Evolutionary conservation across 2,113 vertebrate species (phyloP).

Genomic region (Rhinogobius similis): DNA sequence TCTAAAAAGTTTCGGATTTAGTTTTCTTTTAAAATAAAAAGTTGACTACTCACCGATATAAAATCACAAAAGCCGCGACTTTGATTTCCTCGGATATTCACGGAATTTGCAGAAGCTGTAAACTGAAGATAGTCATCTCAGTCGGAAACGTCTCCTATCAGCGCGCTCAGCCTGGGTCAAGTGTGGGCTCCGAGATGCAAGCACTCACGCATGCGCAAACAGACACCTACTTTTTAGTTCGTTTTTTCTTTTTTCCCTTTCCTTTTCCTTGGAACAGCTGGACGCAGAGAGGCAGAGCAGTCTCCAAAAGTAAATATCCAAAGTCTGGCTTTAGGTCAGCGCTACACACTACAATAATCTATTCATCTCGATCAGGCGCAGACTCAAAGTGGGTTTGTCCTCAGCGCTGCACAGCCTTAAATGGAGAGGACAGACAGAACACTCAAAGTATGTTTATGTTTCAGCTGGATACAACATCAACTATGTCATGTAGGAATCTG

Average conservation of each 20-base stretch:
- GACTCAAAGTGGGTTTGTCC: constrained; percentile 6
- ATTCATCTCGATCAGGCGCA: constrained; percentile 25
- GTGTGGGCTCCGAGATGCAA: neutral
- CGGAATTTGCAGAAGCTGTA: constrained; percentile 20
- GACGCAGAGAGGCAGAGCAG: neutral
- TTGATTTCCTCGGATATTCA: constrained; percentile 24
- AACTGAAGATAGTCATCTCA: constrained; percentile 41
- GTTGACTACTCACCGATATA: constrained; percentile 40
- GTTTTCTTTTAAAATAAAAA: constrained; percentile 12
- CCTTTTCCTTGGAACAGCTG: constrained; percentile 13
- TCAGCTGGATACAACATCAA: constrained; percentile 12
- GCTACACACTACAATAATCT: neutral
- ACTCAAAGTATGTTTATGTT: constrained; percentile 46
- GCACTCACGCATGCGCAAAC: neutral
- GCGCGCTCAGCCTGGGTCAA: constrained; percentile 8
- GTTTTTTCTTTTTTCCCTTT: too few relatives aligned
- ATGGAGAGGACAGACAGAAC: constrained; percentile 49
- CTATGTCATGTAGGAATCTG: constrained; percentile 42
- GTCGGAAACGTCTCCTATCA: constrained; percentile 20
- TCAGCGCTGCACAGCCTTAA: constrained; percentile 53
- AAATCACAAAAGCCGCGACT: neutral
- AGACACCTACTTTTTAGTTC: neutral
- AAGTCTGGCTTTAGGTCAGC: constrained; percentile 20
- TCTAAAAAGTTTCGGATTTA: too few relatives aligned
- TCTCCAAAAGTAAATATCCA: neutral